Base-by-base conservation (phyloP, 2,797 vertebrate genomes). In the Periparus ater region DNA sequence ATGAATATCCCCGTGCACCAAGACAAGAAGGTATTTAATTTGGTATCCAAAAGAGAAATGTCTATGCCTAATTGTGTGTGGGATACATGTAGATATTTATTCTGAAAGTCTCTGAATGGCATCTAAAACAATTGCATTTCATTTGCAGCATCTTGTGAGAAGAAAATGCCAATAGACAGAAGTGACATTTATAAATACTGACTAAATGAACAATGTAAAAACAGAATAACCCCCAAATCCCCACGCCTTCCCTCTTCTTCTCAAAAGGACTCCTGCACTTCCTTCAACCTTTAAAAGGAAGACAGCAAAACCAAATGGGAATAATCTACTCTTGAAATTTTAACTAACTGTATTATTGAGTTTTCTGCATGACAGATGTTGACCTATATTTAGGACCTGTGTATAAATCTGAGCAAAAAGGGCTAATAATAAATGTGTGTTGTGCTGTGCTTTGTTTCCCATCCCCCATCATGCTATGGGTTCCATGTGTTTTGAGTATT, bases 121-220 rank as follows among this genome's bases (percentile, higher is more conserved):
- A 88, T 85, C 83, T 96, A 67, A 96, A 93, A 81, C 81, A 95
- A 95, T 85, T 96, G 82, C 42, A 91, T 80, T 93, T 93, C n/a
- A 78, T 91, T 95, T 95, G 50, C 55, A 87, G 47, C 48, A 71
- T 62, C 91, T 44, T 63, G 58, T 91, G 85, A 89, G 68, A 75
- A 95, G 95, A 72, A 95, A 95, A 95, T 96, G 71, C 72, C 72
- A 87, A 57, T 53, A 95, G 78, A 30, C 45, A 57, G 51, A 85
- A 91, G 58, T 95, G 85, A 95, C 76, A 88, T 96, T 97, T 95
- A 88, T 68, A 73, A 93, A 92, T 91, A 91, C 78, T 51, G 72
- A 79, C 71, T 96, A 80, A 94, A 91, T 0, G 6, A 95, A 77
- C 61, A 91, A 32, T 51, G 65, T 77, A 45, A 85, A 87, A 95